phyloP scores from a whole-genome alignment of 1,140 invertebrate species.

The Anastatus disparis region DNA sequence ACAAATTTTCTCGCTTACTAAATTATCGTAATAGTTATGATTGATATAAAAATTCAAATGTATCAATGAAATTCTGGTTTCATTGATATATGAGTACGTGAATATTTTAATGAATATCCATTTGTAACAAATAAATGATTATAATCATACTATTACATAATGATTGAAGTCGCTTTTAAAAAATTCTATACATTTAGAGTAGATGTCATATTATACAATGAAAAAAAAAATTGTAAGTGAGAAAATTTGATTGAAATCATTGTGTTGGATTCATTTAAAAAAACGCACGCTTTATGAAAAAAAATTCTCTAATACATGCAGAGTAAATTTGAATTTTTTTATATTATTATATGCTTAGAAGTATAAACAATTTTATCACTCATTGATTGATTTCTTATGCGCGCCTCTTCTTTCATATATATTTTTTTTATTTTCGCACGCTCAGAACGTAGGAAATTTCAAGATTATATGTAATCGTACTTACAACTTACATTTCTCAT shows the following conservation, averaged over 20 bases:
- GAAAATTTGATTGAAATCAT: slow-evolving; percentile 17
- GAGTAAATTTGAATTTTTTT: slow-evolving; percentile 15
- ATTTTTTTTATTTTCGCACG: background rate
- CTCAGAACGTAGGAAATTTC: too few relatives aligned
- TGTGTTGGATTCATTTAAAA: slow-evolving; percentile 9
- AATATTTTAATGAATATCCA: background rate
- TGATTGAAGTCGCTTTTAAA: too few relatives aligned
- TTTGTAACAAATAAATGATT: slow-evolving; percentile 27
- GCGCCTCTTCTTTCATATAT: background rate
- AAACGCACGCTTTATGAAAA: slow-evolving; percentile 7
- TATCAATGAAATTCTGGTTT: background rate
- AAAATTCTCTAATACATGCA: slow-evolving; percentile 8
- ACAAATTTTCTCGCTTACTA: slow-evolving; percentile 20
- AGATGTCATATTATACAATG: background rate
- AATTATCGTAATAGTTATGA: background rate
- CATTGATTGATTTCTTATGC: background rate
- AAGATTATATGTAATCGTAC: background rate
- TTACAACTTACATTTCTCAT: slow-evolving; percentile 8
- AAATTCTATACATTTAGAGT: slow-evolving; percentile 7
- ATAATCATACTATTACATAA: slow-evolving; percentile 9
- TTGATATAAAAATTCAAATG: background rate
- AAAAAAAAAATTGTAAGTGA: slow-evolving; percentile 1
- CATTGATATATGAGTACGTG: background rate
- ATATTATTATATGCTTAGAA: slow-evolving; percentile 20
- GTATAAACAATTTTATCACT: slow-evolving; percentile 26